Evolutionary conservation across 2,888 invertebrate species (phyloP).

Genomic region (Zygothrica quintamaculata): DNA sequence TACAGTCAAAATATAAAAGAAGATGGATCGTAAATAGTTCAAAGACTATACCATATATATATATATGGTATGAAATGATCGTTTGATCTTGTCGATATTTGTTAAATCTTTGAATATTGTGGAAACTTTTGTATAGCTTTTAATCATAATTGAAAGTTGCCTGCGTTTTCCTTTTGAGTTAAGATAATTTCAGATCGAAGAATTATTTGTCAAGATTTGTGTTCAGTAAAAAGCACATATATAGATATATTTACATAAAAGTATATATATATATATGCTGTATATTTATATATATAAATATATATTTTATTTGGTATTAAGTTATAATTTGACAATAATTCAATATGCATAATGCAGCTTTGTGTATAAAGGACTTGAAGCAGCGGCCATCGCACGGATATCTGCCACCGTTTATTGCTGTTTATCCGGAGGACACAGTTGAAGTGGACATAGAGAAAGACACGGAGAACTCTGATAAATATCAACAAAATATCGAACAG

Average conservation of each 20-base stretch:
- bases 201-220: constrained; percentile 17
- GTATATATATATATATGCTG: too few relatives aligned
- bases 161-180: not conserved
- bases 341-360: constrained; percentile 4
- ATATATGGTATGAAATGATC: constrained; percentile 15
- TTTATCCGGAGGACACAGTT: too few relatives aligned
- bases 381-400: not conserved
- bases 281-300: too few relatives aligned
- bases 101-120: too few relatives aligned
- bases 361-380: not conserved
- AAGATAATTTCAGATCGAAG: not conserved
- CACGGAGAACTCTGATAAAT: too few relatives aligned
- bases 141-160: constrained; percentile 25
- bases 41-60: constrained; percentile 60
- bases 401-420: constrained; percentile 11
- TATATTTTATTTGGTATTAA: too few relatives aligned
- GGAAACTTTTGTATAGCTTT: constrained; percentile 4
- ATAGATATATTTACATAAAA: not conserved
- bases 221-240: not conserved
- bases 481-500: not conserved
- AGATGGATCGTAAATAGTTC: constrained; percentile 57
- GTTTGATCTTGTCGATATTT: constrained; percentile 57
- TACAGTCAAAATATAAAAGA: constrained; percentile 35
- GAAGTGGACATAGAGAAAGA: not conserved
- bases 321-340: not conserved